Evolutionary conservation across 2,888 invertebrate species (phyloP), one percentile per base, ranked within the genome.

Genomic region (Ornithoptera alexandrae): DNA sequence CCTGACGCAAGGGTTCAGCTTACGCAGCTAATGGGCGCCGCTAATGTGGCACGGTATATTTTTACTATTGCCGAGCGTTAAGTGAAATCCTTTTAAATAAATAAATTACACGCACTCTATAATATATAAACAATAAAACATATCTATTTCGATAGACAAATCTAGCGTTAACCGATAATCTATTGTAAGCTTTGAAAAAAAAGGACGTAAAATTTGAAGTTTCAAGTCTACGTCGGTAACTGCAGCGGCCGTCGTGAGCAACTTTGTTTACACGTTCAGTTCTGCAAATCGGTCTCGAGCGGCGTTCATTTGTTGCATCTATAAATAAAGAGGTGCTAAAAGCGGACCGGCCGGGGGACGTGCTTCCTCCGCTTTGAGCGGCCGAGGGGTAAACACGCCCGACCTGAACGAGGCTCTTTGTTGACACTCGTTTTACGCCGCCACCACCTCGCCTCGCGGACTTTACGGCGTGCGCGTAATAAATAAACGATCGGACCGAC

Each of bases 271-370:
- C 88, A 81, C 82, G 82, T 83, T 81, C 79, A 75, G 83, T 86
- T 87, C 88, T 89, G 91, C 92, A 90, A 90, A 89, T 89, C 88
- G 84, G 81, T 84, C 81, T 81, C 79, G 80, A 79, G 79, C 76
- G 79, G 81, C 82, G 86, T 82, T 84, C 79, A 84, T 85, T 85
- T 85, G 86, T 86, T 86, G 84, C 82, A 81, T 90, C 90, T 91
- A 91, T 89, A 92, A 92, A 91, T 92, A 91, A 86, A 61, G 86
- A 92, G 92, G 91, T 92, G 92, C 90, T 92, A 92, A 92, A 92
- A 91, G 90, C 89, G 89, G 86, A 84, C 88, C 80, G 84, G 79
- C 84, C 85, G 87, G 90, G 90, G 86, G 90, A 89, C 89, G 85
- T 84, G 89, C 85, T 89, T 91, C 91, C 91, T 90, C 79, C 81